phyloP scores from a whole-genome alignment of 2,797 vertebrate genomes.

The Mareca penelope region DNA sequence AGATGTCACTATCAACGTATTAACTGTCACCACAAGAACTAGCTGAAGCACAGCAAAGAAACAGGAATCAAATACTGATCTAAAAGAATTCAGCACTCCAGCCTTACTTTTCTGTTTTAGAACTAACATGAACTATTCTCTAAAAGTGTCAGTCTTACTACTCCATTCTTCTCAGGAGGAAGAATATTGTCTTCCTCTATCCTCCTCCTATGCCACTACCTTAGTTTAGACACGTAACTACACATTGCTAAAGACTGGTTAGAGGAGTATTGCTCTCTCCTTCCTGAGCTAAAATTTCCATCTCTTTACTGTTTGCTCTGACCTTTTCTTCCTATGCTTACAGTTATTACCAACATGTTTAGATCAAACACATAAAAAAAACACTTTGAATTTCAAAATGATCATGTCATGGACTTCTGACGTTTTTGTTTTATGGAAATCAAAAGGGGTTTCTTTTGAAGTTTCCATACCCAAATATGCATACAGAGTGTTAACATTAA shows the following conservation, averaged over 20 bases:
- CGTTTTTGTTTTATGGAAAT: not conserved
- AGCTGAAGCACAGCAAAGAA: not conserved
- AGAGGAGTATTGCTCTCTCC: not conserved
- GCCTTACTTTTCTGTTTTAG: not conserved
- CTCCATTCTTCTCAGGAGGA: not conserved
- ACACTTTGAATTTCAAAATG: not conserved
- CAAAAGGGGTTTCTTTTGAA: not conserved
- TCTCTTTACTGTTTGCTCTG: not conserved
- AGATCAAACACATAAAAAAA: not conserved
- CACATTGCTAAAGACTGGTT: fast-evolving
- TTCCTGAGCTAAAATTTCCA: not conserved
- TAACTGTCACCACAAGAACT: not conserved
- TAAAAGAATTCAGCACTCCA: not conserved
- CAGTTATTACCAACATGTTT: not conserved
- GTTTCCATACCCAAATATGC: not conserved
- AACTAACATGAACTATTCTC: not conserved
- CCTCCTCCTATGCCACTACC: not conserved
- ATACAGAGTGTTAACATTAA: not conserved
- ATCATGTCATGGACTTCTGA: not conserved
- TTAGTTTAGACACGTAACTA: not conserved
- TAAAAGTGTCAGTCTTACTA: not conserved
- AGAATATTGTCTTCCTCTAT: not conserved
- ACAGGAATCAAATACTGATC: not conserved
- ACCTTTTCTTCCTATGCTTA: not conserved
- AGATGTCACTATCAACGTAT: not conserved